Percentiles rank a stretch among this genome's conserved stretches.
Evolutionary conservation across 1,140 invertebrate genomes (phyloP).

Genomic region (Mizuhopecten yessoensis): DNA sequence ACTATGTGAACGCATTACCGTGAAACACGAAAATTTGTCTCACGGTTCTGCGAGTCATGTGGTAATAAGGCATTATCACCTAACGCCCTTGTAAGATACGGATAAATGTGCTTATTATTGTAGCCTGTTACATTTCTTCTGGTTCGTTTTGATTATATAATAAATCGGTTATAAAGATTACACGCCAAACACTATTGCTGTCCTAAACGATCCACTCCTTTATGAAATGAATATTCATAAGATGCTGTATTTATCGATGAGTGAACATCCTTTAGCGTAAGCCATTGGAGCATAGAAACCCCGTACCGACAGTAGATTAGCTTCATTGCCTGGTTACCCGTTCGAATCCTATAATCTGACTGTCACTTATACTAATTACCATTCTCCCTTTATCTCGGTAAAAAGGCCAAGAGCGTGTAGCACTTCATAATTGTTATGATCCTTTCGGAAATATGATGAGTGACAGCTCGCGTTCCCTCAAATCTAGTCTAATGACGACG

Average conservation of each 20-base stretch:
- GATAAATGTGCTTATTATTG: no score
- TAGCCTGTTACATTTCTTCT: no score
- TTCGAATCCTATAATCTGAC: background rate
- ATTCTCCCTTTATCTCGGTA: background rate
- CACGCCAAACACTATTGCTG: no score
- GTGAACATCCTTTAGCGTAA: background rate
- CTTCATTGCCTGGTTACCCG: background rate
- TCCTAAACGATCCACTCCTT: no score
- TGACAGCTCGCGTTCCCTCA: background rate
- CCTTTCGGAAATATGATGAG: background rate
- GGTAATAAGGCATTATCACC: no score
- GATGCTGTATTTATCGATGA: background rate
- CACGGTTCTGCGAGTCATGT: no score
- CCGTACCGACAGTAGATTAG: background rate
- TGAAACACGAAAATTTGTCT: no score
- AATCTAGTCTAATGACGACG: background rate
- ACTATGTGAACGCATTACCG: no score
- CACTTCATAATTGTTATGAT: background rate
- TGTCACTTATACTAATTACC: slow-evolving; percentile 4
- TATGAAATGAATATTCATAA: slow-evolving; percentile 11
- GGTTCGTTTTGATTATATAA: no score
- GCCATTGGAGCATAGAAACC: background rate
- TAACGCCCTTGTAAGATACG: no score
- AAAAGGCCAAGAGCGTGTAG: background rate
- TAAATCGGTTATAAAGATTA: no score